Evolutionary conservation across 2,888 invertebrate genomes (phyloP).

Genomic region (Chrysodeixis includens): DNA sequence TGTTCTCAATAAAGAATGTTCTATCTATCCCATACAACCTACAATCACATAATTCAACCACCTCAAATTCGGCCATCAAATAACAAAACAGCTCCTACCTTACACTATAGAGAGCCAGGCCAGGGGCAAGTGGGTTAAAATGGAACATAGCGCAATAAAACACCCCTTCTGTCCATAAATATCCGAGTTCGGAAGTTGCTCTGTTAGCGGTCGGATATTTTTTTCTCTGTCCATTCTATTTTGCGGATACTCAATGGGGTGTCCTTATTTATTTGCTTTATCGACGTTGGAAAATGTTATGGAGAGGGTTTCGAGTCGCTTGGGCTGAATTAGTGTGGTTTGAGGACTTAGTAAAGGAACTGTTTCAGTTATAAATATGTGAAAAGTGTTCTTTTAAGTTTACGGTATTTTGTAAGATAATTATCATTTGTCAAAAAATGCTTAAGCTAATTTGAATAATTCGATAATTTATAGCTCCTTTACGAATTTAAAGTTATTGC

Average conservation of each 20-base stretch:
- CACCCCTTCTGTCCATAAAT: constrained; percentile 88
- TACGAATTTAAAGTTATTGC: too few relatives aligned
- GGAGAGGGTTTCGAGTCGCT: not conserved
- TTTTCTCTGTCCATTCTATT: constrained; percentile 82
- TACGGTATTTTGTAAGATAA: too few relatives aligned
- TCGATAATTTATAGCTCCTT: too few relatives aligned
- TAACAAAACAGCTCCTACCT: constrained; percentile 57
- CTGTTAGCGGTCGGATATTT: constrained; percentile 87
- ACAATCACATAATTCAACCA: too few relatives aligned
- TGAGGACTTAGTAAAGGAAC: not conserved
- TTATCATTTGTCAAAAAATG: too few relatives aligned
- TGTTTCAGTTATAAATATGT: not conserved
- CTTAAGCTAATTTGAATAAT: too few relatives aligned
- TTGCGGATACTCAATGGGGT: constrained; percentile 78
- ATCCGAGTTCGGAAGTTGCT: constrained; percentile 86
- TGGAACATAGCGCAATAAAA: constrained; percentile 84
- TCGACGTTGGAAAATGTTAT: constrained; percentile 32
- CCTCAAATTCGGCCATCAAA: not conserved
- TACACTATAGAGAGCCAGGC: constrained; percentile 81
- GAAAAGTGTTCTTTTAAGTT: too few relatives aligned
- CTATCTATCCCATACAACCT: too few relatives aligned
- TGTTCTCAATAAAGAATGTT: too few relatives aligned
- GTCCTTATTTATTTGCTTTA: constrained; percentile 63
- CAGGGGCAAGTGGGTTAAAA: constrained; percentile 87
- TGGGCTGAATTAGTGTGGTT: not conserved